Evolutionary conservation across 2,888 invertebrate genomes (phyloP), one percentile per base, ranked within the genome.

Genomic region (Philhelius pedissequus): DNA sequence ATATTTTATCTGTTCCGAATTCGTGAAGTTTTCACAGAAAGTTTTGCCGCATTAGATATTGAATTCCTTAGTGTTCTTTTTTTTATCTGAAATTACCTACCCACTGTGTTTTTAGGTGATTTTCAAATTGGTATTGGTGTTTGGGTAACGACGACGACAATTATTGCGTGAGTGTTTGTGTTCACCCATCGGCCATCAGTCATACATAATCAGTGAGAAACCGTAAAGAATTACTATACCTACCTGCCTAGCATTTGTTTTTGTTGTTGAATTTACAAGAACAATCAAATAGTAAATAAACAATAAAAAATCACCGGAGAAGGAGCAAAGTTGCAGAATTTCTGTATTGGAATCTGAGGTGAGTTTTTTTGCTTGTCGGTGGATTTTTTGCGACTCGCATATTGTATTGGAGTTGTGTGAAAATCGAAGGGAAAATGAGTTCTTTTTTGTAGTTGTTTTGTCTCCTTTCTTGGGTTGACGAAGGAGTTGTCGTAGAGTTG

Each of bases 271-370:
- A 56, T 38, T 54, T 40, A 18, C 54, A 45, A 62, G 27, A 68
- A 50, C 38, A 66, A 69, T 74, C 45, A 64, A 48, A 48, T 64
- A 62, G 73, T 78, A 78, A 78, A 83, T 83, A 83, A 78, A 83
- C 68, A 78, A 48, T 73, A 62, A 50, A 68, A 30, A 38, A 27
- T 5, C 18, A 18, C 62, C 43, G 27, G 62, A 15, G 60, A 22
- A 30, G 71, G 50, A 76, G 50, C 40, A 25, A 18, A 25, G 22
- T 40, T 76, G 62, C 62, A 9, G 35, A 60, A 60, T 45, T 43
- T 15, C 22, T n/a, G n/a, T 25, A 48, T 22, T n/a, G 30, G n/a
- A 62, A 6, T 40, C 25, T 60, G 62, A 75, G 62, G 75, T 81
- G 48, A 81, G 80, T 81, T 60, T 56, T n/a, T 56, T 77, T 60